Evolutionary conservation across 2,113 vertebrate genomes (phyloP).

Genomic region (Seriola aureovittata): DNA sequence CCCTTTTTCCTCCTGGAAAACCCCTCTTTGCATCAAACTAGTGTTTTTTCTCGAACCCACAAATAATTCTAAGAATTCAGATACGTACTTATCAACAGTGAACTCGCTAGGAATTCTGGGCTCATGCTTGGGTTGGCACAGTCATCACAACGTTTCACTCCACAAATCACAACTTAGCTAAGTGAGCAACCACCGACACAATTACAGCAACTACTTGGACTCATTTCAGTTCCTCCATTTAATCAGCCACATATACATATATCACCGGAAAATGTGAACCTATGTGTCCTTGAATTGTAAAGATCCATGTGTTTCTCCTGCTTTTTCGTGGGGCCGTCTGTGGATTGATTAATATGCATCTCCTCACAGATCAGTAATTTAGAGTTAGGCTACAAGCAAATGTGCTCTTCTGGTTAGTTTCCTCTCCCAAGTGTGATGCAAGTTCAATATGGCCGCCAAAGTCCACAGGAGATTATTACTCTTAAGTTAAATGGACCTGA

Average conservation of each 20-base stretch:
- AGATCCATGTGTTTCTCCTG: neutral
- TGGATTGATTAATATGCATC: slow-evolving; percentile 43
- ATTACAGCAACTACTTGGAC: slow-evolving; percentile 1
- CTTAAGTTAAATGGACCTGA: slow-evolving; percentile 67
- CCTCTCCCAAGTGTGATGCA: slow-evolving; percentile 59
- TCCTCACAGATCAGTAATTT: slow-evolving; percentile 44
- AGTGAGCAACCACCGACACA: neutral
- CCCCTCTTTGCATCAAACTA: neutral
- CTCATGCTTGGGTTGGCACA: slow-evolving; percentile 13
- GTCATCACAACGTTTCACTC: slow-evolving; percentile 8
- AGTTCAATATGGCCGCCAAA: slow-evolving; percentile 63
- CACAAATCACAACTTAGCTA: neutral
- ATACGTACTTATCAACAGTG: neutral
- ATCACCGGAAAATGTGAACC: slow-evolving; percentile 7
- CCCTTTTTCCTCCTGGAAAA: too few species aligned
- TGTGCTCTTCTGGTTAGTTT: slow-evolving; percentile 51
- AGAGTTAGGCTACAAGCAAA: slow-evolving; percentile 42
- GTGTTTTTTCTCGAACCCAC: neutral
- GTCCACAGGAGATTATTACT: slow-evolving; percentile 69
- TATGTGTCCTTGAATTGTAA: slow-evolving; percentile 8
- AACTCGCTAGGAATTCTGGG: neutral
- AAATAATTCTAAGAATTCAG: neutral
- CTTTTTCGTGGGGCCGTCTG: slow-evolving; percentile 29
- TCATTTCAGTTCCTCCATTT: neutral
- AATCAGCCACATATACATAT: slow-evolving; percentile 16